These are phyloP conservation scores for Aporophyla lueneburgensis DNA, from an alignment of 2,888 invertebrate species.

Conservation along the genomic window DNA sequence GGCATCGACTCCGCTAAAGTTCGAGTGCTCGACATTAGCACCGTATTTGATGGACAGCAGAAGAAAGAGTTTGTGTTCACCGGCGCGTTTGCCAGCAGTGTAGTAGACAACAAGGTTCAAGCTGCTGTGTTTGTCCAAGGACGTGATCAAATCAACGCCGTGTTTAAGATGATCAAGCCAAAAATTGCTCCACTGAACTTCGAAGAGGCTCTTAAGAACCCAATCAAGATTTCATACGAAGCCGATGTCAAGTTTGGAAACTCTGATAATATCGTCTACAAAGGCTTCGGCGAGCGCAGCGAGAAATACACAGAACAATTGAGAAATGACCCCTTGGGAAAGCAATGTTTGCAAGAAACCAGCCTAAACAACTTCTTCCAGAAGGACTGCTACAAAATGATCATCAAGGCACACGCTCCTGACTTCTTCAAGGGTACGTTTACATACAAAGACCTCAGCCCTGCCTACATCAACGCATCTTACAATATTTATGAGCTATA, in stretches of 20 bases:
- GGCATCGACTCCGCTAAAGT: too few species aligned
- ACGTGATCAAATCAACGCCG: slow-evolving; percentile 85
- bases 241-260: slow-evolving; percentile 89
- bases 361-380: slow-evolving; percentile 90
- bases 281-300: slow-evolving; percentile 87
- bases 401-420: slow-evolving; percentile 70
- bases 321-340: too few species aligned
- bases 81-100: too few species aligned
- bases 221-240: slow-evolving; percentile 86
- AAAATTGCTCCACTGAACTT: slow-evolving; percentile 89
- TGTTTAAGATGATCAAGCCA: slow-evolving; percentile 85
- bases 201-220: slow-evolving; percentile 88
- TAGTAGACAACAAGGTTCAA: slow-evolving; percentile 84
- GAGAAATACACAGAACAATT: slow-evolving; percentile 77
- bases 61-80: too few species aligned
- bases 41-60: too few species aligned
- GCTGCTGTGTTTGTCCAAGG: slow-evolving; percentile 86
- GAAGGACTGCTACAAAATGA: slow-evolving; percentile 90
- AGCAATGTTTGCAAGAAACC: slow-evolving; percentile 87
- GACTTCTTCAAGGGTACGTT: too few species aligned
- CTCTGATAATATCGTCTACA: slow-evolving; percentile 81
- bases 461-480: too few species aligned
- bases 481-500: too few species aligned
- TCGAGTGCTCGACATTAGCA: too few species aligned
- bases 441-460: too few species aligned